Evolutionary conservation across 1,140 invertebrate species (phyloP), one percentile per base, ranked within the genome.

Genomic region (Pogonomyrmex californicus): DNA sequence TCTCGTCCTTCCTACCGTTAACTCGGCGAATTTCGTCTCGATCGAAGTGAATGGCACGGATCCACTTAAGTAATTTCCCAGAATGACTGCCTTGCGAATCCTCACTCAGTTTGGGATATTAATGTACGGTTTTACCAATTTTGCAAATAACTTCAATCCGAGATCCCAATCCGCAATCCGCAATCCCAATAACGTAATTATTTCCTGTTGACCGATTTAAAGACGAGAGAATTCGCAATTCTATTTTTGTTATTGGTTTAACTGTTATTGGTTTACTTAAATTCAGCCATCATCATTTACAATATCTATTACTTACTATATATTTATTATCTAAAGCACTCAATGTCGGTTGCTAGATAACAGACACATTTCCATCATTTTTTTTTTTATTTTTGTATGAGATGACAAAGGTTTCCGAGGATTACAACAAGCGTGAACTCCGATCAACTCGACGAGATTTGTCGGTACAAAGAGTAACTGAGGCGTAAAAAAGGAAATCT

Each of bases 401-500:
- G 10, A 88, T n/a, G 36, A 51, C 51, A n/a, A 71, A 58, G 56
- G 41, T 36, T 51, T 78, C 60, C 4, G 10, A 58, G 44, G 79
- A 83, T 90, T 85, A 83, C 63, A 71, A 86, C 47, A 82, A 51
- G 73, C 9, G 4, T 44, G 65, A 38, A 79, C 62, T 85, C 60
- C 49, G 68, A 79, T 75, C 66, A 60, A 51, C 60, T 75, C 17
- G n/a, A 6, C 60, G 33, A 60, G 76, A 68, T 85, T 58, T 68
- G 38, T 68, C 66, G 9, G 33, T 62, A 63, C 65, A 86, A 63
- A 71, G 38, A 56, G 38, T 5, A 87, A 71, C 7, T 63, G 58
- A 51, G 79, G 90, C 87, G 86, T 92, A 88, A 92, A 92, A 87
- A 23, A 87, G 73, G 77, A 47, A 90, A 91, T 92, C 91, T 92